A percentile compares a stretch with the other conserved stretches of the same genome.
Evolutionary conservation across 2,888 invertebrate genomes (phyloP).

Genomic region (Nomada ruficornis): DNA sequence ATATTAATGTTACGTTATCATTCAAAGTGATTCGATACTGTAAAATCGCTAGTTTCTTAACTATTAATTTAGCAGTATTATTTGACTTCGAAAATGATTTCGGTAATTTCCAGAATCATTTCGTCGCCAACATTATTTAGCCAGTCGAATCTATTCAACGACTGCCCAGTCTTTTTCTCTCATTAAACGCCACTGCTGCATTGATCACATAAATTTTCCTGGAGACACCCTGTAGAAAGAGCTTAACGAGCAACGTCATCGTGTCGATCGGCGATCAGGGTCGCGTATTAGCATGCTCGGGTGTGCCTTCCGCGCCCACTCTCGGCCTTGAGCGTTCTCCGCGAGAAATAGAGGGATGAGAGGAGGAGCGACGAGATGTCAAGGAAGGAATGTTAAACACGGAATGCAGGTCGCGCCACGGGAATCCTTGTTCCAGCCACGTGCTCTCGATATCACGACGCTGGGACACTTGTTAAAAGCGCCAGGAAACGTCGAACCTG

Average conservation of each 20-base stretch:
- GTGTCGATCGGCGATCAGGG: conserved; percentile 64
- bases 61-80: too few relatives aligned
- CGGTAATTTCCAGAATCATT: too few relatives aligned
- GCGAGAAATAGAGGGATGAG: conserved; percentile 57
- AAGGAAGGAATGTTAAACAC: conserved; percentile 63
- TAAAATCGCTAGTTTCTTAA: too few relatives aligned
- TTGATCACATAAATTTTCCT: neutral
- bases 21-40: too few relatives aligned
- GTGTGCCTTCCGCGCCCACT: conserved; percentile 74
- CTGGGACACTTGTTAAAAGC: conserved; percentile 28
- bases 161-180: neutral
- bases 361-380: conserved; percentile 49
- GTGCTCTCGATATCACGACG: conserved; percentile 41
- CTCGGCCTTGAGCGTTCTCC: conserved; percentile 64
- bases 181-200: neutral
- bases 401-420: conserved; percentile 57
- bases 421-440: conserved; percentile 45
- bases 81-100: too few relatives aligned
- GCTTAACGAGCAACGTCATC: conserved; percentile 63
- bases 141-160: neutral
- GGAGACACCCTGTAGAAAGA: conserved; percentile 2
- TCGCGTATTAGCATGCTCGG: conserved; percentile 70
- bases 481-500: conserved; percentile 7
- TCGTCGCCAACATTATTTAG: too few relatives aligned
- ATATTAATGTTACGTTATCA: too few relatives aligned